phyloP scores from a whole-genome alignment of 2,113 vertebrate species.

The Chunga burmeisteri region DNA sequence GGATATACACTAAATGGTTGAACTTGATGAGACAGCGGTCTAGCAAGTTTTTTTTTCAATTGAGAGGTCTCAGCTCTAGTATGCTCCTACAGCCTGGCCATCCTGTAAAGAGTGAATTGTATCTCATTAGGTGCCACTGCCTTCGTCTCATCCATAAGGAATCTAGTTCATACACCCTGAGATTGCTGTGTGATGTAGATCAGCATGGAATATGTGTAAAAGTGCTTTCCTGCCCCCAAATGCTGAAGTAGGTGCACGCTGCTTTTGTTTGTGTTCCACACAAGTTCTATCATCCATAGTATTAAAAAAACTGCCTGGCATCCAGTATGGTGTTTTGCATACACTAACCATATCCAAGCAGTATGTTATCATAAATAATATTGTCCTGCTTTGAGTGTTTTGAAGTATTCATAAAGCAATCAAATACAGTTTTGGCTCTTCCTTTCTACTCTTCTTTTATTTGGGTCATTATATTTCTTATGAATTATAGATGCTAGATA shows the following conservation, averaged over 20 bases:
- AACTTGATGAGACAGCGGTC: neutral
- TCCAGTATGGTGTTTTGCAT: neutral
- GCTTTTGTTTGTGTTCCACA: neutral
- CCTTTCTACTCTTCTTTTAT: neutral
- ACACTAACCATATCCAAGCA: neutral
- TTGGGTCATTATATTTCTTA: neutral
- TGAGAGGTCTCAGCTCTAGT: neutral
- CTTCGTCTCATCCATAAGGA: neutral
- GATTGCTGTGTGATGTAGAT: neutral
- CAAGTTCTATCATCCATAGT: neutral
- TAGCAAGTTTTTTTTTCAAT: neutral
- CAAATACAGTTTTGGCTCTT: neutral
- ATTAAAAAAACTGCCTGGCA: neutral
- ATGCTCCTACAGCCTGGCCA: neutral
- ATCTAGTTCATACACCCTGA: neutral
- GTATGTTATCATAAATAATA: neutral
- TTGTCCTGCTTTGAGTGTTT: neutral
- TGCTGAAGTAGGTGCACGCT: neutral
- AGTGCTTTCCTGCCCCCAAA: neutral
- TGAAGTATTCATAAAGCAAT: neutral
- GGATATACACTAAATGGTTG: neutral
- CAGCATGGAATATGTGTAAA: neutral
- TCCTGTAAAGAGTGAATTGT: neutral
- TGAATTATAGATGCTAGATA: neutral
- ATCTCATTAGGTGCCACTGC: neutral